These are phyloP conservation scores for Hippoglossus hippoglossus DNA, from an alignment of 2,797 vertebrate species.

Conservation along the genomic window DNA sequence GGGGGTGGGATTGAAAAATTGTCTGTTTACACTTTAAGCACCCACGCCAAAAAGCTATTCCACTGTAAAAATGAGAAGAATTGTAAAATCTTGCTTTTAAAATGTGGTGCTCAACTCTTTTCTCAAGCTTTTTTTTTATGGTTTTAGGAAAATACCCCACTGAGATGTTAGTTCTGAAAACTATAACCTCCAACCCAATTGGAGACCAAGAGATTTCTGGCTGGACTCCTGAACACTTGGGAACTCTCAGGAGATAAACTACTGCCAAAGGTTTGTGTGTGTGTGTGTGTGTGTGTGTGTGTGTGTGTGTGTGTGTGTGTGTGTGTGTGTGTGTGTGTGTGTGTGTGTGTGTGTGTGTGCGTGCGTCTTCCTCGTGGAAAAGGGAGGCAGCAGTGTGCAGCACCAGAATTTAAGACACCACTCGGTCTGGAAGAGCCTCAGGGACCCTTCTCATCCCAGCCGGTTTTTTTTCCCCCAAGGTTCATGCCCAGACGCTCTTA, in stretches of 20 bases:
- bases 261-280: slow-evolving; percentile 58
- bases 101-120: not conserved
- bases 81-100: not conserved
- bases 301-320: slow-evolving; percentile 4
- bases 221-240: slow-evolving; percentile 63
- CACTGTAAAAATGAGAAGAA: not conserved
- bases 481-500: slow-evolving; percentile 83
- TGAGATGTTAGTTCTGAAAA: slow-evolving; percentile 49
- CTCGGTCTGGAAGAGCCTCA: slow-evolving; percentile 87
- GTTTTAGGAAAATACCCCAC: slow-evolving; percentile 32
- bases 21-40: not conserved
- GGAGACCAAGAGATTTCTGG: slow-evolving; percentile 66
- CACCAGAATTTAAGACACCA: slow-evolving; percentile 80
- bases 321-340: slow-evolving; percentile 29
- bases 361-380: slow-evolving; percentile 50
- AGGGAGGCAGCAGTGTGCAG: slow-evolving; percentile 60
- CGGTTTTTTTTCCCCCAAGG: slow-evolving; percentile 64
- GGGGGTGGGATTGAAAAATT: no score
- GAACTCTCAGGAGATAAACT: slow-evolving; percentile 66
- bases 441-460: slow-evolving; percentile 83
- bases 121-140: not conserved
- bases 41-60: not conserved
- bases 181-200: slow-evolving; percentile 68
- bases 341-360: slow-evolving; percentile 35
- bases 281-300: slow-evolving; percentile 17